Evolutionary conservation across 2,113 vertebrate genomes (phyloP).

Genomic region (Pseudorasbora parva): DNA sequence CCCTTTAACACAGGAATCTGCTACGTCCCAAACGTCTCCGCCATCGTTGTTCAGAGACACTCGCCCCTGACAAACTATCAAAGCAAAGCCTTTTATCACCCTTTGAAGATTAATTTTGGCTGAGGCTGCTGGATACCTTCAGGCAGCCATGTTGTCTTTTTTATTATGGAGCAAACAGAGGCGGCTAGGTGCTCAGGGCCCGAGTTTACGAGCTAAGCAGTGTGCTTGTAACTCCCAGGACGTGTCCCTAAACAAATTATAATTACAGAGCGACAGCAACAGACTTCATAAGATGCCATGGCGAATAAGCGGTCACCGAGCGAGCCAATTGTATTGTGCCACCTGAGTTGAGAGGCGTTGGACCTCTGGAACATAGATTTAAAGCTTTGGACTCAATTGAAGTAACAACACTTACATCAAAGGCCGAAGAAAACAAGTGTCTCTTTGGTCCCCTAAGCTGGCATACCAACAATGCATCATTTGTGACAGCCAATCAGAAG

Average conservation of each 20-base stretch:
- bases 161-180: slow-evolving; percentile 63
- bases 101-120: slow-evolving; percentile 71
- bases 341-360: not conserved
- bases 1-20: slow-evolving; percentile 59
- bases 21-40: slow-evolving; percentile 64
- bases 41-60: slow-evolving; percentile 69
- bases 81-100: slow-evolving; percentile 73
- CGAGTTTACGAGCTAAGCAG: slow-evolving; percentile 10
- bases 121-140: slow-evolving; percentile 63
- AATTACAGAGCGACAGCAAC: slow-evolving; percentile 25
- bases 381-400: slow-evolving; percentile 67
- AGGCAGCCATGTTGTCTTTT: slow-evolving; percentile 67
- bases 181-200: not conserved
- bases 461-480: slow-evolving; percentile 50
- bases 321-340: slow-evolving; percentile 23
- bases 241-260: slow-evolving; percentile 42
- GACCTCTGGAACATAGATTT: slow-evolving; percentile 33
- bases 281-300: slow-evolving; percentile 69
- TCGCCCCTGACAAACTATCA: slow-evolving; percentile 69
- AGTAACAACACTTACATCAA: slow-evolving; percentile 75
- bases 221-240: not conserved
- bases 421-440: slow-evolving; percentile 64
- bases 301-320: slow-evolving; percentile 60
- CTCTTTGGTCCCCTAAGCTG: slow-evolving; percentile 70
- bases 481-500: slow-evolving; percentile 64